Base-by-base conservation (phyloP, 2,113 vertebrate genomes). In the Puffinus mauretanicus region DNA sequence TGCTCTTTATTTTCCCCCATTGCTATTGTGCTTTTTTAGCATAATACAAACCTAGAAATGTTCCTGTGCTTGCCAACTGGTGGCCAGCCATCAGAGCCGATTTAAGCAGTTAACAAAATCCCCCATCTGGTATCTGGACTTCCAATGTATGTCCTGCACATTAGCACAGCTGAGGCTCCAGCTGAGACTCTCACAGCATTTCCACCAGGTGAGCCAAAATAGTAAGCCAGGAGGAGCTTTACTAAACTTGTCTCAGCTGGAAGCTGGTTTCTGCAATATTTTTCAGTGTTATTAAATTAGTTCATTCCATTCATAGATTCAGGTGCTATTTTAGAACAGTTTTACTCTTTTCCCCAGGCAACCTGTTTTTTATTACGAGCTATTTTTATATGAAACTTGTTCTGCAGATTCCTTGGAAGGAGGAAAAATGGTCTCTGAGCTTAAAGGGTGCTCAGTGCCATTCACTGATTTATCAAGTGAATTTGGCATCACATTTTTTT, bases 151-250 rank as follows among this genome's bases (percentile, higher is more conserved):
- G 84, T 82, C 90, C 80, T 93, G 60, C 71, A 52, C 77, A 80
- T 92, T 70, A 90, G 78, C 86, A 90, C 96, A 96, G 93, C 94
- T 97, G 96, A 82, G 69, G 47, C 75, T 93, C 92, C 91, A 96
- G 90, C 95, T 96, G 95, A 87, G 83, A 88, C 88, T 73, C 76
- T 94, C 66, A 67, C 17, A 3, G 42, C 34, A 64, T 86, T 94
- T 93, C 44, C 57, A 96, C 88, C 94, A 96, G 95, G 90, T 97
- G 32, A 97, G 73, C 81, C 93, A 93, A 94, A 95, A 70, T 20
- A 55, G 55, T 87, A 87, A 94, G 55, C 89, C 88, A 88, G 55
- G 46, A 94, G 57, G 78, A 88, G 75, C 73, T 86, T 94, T 84
- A 36, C 82, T 81, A 76, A 93, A 86, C 93, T 75, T 81, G 81